Conservation (phyloP, 2,888 invertebrate genomes). For the Craniophora ligustri region DNA sequence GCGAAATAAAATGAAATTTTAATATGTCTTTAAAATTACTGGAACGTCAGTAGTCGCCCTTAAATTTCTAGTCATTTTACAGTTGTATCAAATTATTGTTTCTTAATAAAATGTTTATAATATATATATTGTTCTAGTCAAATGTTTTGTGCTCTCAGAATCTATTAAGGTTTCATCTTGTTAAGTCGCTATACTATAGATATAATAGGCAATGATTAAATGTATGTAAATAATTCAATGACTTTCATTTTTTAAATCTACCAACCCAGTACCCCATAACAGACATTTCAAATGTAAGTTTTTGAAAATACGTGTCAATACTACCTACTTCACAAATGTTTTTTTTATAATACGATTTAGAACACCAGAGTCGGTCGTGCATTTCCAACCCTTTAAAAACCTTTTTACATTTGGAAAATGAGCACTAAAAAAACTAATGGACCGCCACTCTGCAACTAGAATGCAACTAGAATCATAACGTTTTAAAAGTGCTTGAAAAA, state of each 20-base stretch:
- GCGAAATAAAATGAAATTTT: not conserved
- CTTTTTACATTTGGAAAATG: too few species aligned
- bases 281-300: too few species aligned
- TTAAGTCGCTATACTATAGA: conserved; percentile 73
- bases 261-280: not conserved
- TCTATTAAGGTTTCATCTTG: conserved; percentile 62
- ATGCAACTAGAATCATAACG: too few species aligned
- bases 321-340: too few species aligned
- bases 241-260: conserved; percentile 59
- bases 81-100: conserved; percentile 43
- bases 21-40: not conserved
- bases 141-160: conserved; percentile 55
- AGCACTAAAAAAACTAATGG: too few species aligned
- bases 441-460: too few species aligned
- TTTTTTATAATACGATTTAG: too few species aligned
- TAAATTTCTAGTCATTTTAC: conserved; percentile 20
- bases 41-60: conserved; percentile 28
- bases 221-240: conserved; percentile 75
- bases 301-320: too few species aligned
- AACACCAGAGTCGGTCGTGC: too few species aligned
- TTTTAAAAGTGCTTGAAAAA: too few species aligned
- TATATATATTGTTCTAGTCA: conserved; percentile 52
- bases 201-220: conserved; percentile 76
- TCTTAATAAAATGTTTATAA: conserved; percentile 54
- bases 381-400: too few species aligned